These are phyloP conservation scores for Scaptomyza caliginosa DNA, from an alignment of 2,888 invertebrate species.

Conservation along the genomic window DNA sequence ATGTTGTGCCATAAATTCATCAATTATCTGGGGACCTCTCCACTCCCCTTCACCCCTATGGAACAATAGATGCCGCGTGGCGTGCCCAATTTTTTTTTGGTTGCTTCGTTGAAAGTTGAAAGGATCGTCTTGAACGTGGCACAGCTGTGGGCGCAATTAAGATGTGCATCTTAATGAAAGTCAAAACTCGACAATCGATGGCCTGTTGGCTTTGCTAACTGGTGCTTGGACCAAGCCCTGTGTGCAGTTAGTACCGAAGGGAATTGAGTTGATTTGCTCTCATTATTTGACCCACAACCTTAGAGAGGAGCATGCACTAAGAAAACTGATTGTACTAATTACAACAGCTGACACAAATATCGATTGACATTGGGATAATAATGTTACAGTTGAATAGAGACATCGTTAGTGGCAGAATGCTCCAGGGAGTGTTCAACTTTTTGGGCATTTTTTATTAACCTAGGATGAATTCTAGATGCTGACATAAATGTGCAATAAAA, in stretches of 20 bases:
- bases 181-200: slow-evolving; percentile 30
- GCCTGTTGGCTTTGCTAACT: slow-evolving; percentile 4
- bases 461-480: slow-evolving; percentile 6
- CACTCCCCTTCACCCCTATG: neutral
- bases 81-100: slow-evolving; percentile 46
- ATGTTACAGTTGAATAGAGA: slow-evolving; percentile 21
- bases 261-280: slow-evolving; percentile 1
- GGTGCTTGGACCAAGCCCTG: slow-evolving; percentile 13
- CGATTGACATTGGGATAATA: slow-evolving; percentile 14
- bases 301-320: no score
- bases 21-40: slow-evolving; percentile 53
- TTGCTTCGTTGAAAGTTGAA: slow-evolving; percentile 28
- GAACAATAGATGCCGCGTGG: slow-evolving; percentile 48
- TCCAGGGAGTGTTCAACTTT: slow-evolving; percentile 19
- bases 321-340: no score
- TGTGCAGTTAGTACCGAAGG: slow-evolving; percentile 1
- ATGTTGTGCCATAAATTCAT: slow-evolving; percentile 61
- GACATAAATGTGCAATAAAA: slow-evolving; percentile 45
- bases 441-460: neutral
- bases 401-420: slow-evolving; percentile 7
- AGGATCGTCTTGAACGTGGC: slow-evolving; percentile 40
- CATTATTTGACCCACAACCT: neutral
- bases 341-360: slow-evolving; percentile 25
- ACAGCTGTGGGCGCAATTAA: slow-evolving; percentile 66
- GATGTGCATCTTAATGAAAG: slow-evolving; percentile 60